Conservation (phyloP, 2,797 vertebrate species). For the Smutsia temminckii region DNA sequence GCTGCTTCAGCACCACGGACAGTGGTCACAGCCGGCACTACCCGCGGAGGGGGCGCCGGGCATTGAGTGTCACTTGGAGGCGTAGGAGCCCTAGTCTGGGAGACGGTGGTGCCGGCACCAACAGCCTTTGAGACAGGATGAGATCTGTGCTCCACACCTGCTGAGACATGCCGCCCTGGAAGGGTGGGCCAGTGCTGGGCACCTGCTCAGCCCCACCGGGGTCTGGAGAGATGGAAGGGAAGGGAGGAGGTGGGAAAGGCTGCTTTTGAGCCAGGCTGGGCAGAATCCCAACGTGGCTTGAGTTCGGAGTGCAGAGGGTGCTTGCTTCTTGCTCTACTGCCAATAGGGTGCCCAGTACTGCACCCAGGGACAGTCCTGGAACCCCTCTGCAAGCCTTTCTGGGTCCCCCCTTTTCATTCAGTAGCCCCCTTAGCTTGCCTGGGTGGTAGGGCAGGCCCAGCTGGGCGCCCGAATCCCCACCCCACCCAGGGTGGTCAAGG, state of each 20-base stretch:
- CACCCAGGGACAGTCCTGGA: not conserved
- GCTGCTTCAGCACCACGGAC: constrained; percentile 72
- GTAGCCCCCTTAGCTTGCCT: not conserved
- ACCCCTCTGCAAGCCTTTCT: not conserved
- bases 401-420: not conserved
- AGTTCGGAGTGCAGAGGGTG: not conserved
- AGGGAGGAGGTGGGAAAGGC: not conserved
- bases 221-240: not conserved
- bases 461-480: not conserved
- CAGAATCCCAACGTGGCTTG: not conserved
- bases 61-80: not conserved
- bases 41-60: too few relatives aligned
- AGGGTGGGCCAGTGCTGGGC: not conserved
- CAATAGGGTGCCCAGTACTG: not conserved
- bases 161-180: not conserved
- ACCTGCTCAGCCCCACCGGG: not conserved
- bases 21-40: not conserved
- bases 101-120: not conserved
- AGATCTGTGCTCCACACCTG: not conserved
- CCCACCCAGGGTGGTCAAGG: not conserved
- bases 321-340: too few relatives aligned
- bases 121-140: not conserved
- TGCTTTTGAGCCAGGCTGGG: accelerated
- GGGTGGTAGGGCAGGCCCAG: too few relatives aligned
- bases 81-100: not conserved